phyloP scores from a whole-genome alignment of 30 jellyfish, hydroid and myxozoan species.

The Aurelia sp. region DNA sequence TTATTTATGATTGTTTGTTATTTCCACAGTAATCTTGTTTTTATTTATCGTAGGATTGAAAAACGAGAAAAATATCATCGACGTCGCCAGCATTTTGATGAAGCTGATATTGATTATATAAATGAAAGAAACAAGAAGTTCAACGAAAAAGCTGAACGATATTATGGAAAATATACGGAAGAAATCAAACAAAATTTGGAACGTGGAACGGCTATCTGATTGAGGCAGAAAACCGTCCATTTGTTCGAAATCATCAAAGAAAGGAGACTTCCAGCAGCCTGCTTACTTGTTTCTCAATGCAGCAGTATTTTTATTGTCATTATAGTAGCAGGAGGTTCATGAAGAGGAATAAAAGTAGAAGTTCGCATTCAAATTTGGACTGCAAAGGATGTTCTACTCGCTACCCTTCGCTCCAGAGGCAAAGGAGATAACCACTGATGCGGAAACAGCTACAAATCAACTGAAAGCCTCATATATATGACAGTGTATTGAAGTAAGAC shows the following conservation, averaged over 20 bases:
- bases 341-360: neutral
- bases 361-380: no score
- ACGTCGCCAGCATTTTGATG: constrained; percentile 96
- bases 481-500: no score
- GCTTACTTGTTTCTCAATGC: neutral
- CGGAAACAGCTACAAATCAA: no score
- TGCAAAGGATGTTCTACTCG: no score
- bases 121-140: constrained; percentile 93
- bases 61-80: constrained; percentile 91
- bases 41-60: constrained; percentile 64
- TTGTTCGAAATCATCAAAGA: no score
- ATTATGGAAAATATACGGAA: constrained; percentile 93
- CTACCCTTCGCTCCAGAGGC: no score
- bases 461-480: no score
- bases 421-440: no score
- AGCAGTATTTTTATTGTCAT: neutral
- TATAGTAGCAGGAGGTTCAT: neutral
- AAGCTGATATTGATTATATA: constrained; percentile 95
- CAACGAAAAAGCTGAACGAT: constrained; percentile 96
- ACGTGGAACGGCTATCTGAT: constrained; percentile 96
- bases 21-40: neutral
- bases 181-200: constrained; percentile 96
- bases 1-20: neutral
- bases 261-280: no score
- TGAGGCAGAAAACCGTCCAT: neutral